Evolutionary conservation across 2,888 invertebrate genomes (phyloP).

Genomic region (Campaea margaritaria): DNA sequence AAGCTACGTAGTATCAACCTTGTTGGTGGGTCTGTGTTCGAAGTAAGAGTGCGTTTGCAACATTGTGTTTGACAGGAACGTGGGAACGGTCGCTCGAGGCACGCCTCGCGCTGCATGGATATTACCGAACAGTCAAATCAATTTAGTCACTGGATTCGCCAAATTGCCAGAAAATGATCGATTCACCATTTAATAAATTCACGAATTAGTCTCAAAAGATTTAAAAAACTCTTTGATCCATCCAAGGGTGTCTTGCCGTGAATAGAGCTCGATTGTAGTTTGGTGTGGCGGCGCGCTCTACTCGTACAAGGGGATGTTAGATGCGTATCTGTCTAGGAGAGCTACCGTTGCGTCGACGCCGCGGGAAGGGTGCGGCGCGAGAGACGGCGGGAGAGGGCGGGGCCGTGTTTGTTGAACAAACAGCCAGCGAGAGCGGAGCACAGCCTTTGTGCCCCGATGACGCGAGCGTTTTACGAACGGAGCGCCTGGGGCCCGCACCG

Average conservation of each 20-base stretch:
- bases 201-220: not conserved
- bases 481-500: slow-evolving; percentile 5
- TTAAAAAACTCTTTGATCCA: not conserved
- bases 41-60: not conserved
- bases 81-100: slow-evolving; percentile 2
- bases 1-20: no score
- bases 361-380: slow-evolving; percentile 1
- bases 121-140: slow-evolving; percentile 12
- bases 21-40: not conserved
- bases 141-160: slow-evolving; percentile 16
- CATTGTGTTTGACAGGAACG: slow-evolving; percentile 6
- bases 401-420: slow-evolving; percentile 74
- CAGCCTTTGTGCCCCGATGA: slow-evolving; percentile 66
- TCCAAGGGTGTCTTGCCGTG: no score
- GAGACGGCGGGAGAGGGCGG: slow-evolving; percentile 39
- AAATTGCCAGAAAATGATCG: slow-evolving; percentile 14
- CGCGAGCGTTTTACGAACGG: slow-evolving; percentile 39
- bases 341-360: slow-evolving; percentile 33
- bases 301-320: slow-evolving; percentile 14
- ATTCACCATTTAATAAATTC: slow-evolving; percentile 5
- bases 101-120: slow-evolving; percentile 2
- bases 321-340: slow-evolving; percentile 19
- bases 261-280: not conserved
- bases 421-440: slow-evolving; percentile 56
- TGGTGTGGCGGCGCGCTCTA: not conserved